These are phyloP conservation scores for Deroptyus accipitrinus DNA, from an alignment of 2,113 vertebrate species.

Conservation along the genomic window DNA sequence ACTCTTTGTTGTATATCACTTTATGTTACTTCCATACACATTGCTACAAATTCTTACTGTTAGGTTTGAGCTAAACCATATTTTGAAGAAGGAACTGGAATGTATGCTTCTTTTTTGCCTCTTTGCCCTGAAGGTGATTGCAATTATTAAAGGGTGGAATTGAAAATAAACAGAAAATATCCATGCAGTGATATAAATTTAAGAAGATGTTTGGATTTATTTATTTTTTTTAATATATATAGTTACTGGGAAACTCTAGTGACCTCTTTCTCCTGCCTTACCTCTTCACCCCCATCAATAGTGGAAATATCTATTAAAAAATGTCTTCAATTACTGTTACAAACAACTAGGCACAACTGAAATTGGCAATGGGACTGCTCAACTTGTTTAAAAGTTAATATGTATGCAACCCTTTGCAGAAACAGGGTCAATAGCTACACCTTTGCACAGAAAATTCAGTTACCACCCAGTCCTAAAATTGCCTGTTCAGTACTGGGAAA, in stretches of 20 bases:
- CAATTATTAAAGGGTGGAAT: neutral
- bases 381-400: neutral
- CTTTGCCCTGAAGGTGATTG: neutral
- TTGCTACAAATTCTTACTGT: neutral
- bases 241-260: neutral
- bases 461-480: neutral
- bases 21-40: neutral
- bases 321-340: neutral
- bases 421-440: neutral
- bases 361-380: accelerated
- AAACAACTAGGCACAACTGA: neutral
- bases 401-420: neutral
- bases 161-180: neutral
- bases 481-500: neutral
- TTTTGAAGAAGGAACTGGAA: neutral
- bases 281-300: accelerated
- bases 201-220: neutral
- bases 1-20: neutral
- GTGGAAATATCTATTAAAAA: neutral
- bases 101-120: neutral
- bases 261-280: neutral
- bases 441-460: neutral
- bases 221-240: neutral
- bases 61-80: neutral
- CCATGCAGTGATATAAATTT: neutral